These are phyloP conservation scores for Microctonus hyperodae DNA, from an alignment of 2,888 invertebrate genomes.

Conservation along the genomic window DNA sequence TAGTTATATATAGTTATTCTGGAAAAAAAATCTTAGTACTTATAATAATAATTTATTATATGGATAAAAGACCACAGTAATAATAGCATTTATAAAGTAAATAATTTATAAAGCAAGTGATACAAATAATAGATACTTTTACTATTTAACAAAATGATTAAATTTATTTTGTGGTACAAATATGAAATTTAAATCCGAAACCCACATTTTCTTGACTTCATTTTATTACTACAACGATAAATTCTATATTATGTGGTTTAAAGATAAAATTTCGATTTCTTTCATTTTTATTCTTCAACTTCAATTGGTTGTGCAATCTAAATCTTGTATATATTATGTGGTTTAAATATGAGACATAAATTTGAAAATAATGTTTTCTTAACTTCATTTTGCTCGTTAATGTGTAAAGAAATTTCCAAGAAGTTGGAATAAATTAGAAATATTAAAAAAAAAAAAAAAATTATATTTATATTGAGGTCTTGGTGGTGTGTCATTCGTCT, in stretches of 20 bases:
- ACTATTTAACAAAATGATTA: too few relatives aligned
- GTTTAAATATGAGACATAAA: neutral
- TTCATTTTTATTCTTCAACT: too few relatives aligned
- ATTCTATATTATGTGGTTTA: neutral
- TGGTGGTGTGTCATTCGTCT: neutral
- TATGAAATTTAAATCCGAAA: neutral
- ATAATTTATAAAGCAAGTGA: too few relatives aligned
- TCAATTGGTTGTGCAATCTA: too few relatives aligned
- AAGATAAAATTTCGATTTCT: too few relatives aligned
- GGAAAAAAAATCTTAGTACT: too few relatives aligned
- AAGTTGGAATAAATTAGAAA: neutral
- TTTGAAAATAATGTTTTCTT: neutral
- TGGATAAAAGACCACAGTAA: too few relatives aligned
- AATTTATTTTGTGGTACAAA: neutral
- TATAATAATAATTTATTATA: too few relatives aligned
- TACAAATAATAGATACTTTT: too few relatives aligned
- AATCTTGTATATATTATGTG: neutral
- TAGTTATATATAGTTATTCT: too few relatives aligned
- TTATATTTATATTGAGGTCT: neutral
- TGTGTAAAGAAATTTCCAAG: neutral
- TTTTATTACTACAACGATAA: neutral
- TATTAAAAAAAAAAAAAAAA: neutral
- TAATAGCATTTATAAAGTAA: too few relatives aligned
- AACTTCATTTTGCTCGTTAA: neutral
- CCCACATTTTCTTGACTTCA: neutral